Percentiles rank a stretch among this genome's conserved stretches.
These are phyloP conservation scores for Biston stratarius DNA, from an alignment of 2,888 invertebrate genomes.

Conservation along the genomic window DNA sequence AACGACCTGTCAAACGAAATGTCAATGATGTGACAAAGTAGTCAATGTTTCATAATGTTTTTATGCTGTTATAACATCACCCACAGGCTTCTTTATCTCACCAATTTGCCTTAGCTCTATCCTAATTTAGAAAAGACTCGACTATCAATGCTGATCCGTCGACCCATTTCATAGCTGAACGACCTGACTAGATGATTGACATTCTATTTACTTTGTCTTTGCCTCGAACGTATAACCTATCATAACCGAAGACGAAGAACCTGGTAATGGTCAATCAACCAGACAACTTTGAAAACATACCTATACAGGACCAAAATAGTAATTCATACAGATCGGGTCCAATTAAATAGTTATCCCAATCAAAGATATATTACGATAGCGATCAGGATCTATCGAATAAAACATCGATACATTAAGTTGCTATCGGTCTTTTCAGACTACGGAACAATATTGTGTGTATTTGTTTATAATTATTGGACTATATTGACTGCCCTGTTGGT, in stretches of 20 bases:
- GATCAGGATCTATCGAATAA: constrained; percentile 56
- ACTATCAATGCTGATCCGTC: too few species aligned
- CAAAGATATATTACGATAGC: constrained; percentile 44
- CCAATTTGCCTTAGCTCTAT: not conserved
- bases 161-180: too few species aligned
- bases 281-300: constrained; percentile 7
- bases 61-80: not conserved
- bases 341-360: constrained; percentile 23
- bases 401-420: constrained; percentile 61
- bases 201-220: too few species aligned
- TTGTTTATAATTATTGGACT: not conserved
- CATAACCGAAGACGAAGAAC: too few species aligned
- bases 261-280: too few species aligned
- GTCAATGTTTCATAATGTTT: constrained; percentile 20
- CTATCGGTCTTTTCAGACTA: constrained; percentile 14
- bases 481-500: too few species aligned
- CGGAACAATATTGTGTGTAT: not conserved
- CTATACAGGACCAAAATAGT: constrained; percentile 21
- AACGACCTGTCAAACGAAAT: constrained; percentile 41
- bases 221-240: too few species aligned
- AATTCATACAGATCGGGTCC: constrained; percentile 24
- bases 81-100: not conserved
- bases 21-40: constrained; percentile 45
- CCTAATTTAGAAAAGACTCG: too few species aligned
- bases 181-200: too few species aligned